A percentile compares a stretch with the other conserved stretches of the same genome.
Conservation (phyloP, 2,888 invertebrate genomes). For the Drosophila hamatofila region DNA sequence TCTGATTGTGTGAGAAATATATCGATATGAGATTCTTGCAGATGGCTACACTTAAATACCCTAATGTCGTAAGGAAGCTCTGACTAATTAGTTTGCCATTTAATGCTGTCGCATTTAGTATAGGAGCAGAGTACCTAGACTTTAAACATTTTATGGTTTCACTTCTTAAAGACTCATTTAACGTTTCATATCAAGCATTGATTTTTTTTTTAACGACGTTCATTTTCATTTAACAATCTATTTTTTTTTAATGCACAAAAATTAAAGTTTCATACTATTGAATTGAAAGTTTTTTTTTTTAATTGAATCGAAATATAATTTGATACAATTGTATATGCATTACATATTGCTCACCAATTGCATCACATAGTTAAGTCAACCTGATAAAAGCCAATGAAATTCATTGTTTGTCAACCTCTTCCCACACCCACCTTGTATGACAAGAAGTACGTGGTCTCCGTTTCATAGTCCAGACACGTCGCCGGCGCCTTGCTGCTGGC, state of each 20-base stretch:
- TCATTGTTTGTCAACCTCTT: constrained; percentile 12
- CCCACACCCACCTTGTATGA: constrained; percentile 90
- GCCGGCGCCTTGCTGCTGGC: constrained; percentile 86
- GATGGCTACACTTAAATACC: constrained; percentile 3
- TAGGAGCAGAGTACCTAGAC: too few species aligned
- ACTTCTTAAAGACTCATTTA: background rate
- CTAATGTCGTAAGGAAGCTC: background rate
- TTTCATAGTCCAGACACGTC: constrained; percentile 94
- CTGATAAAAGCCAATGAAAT: constrained; percentile 13
- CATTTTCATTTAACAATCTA: background rate
- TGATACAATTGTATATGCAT: background rate
- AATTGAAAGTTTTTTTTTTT: too few species aligned
- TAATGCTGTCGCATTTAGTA: background rate
- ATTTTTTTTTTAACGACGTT: background rate
- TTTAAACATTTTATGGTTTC: too few species aligned
- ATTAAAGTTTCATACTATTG: too few species aligned
- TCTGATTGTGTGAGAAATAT: constrained; percentile 3
- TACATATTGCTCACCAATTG: background rate
- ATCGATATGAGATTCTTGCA: background rate
- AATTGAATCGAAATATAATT: background rate
- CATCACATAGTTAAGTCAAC: constrained; percentile 6
- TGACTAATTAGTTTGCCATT: background rate
- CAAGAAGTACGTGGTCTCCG: constrained; percentile 92
- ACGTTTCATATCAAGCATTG: background rate
- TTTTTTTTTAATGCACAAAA: too few species aligned